Conservation (phyloP, 2,888 invertebrate species). For the Tetranychus piercei region DNA sequence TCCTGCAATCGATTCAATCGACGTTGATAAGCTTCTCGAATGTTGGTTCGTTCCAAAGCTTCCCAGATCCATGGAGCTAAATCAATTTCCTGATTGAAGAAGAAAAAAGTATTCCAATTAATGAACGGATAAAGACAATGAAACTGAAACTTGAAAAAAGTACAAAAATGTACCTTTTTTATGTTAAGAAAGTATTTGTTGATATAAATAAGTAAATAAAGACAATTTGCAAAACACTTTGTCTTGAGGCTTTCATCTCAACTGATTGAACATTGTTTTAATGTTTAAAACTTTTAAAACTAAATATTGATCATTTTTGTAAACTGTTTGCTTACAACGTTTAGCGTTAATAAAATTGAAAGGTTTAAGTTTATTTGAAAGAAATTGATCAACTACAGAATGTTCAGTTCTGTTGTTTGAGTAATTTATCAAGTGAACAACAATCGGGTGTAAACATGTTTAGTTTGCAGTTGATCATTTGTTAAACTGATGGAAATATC, state of each 20-base stretch:
- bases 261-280: no score
- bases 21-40: conserved; percentile 6
- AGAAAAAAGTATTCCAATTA: not conserved
- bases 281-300: no score
- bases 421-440: not conserved
- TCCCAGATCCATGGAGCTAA: conserved; percentile 80
- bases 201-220: not conserved
- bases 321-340: no score
- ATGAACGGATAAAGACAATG: not conserved
- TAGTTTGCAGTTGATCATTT: not conserved
- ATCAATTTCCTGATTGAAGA: conserved; percentile 35
- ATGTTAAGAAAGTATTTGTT: not conserved
- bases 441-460: not conserved
- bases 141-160: not conserved
- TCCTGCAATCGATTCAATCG: not conserved
- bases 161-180: no score
- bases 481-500: not conserved
- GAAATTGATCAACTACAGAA: not conserved
- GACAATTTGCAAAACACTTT: not conserved
- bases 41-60: conserved; percentile 39
- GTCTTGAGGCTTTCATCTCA: no score
- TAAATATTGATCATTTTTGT: no score
- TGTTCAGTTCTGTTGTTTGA: not conserved
- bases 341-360: no score
- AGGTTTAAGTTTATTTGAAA: no score